These are phyloP conservation scores for Nannoperca obscura DNA, from an alignment of 2,797 vertebrate genomes.

Conservation along the genomic window DNA sequence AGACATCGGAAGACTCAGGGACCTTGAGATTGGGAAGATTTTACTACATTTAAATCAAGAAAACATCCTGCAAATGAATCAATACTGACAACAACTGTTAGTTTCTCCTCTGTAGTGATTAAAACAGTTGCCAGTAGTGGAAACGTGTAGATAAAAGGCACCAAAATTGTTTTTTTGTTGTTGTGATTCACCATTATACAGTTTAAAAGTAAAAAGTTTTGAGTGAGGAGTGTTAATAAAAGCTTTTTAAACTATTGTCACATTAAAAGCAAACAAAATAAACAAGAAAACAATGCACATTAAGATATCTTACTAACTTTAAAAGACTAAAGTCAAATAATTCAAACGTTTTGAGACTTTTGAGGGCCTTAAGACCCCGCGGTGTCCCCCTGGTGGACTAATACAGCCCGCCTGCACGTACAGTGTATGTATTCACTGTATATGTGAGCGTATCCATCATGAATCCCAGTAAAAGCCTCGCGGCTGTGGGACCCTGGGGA, in stretches of 20 bases:
- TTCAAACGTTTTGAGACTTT: background rate
- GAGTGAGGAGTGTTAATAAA: background rate
- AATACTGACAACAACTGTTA: background rate
- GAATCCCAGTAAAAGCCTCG: slow-evolving; percentile 47
- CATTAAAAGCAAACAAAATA: background rate
- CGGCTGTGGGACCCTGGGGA: slow-evolving; percentile 41
- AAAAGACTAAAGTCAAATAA: background rate
- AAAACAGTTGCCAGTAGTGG: background rate
- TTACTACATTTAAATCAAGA: no score
- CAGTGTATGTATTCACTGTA: background rate
- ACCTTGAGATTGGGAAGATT: no score
- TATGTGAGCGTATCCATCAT: slow-evolving; percentile 37
- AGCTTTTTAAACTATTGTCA: slow-evolving; percentile 3
- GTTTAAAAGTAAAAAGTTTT: background rate
- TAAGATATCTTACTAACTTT: background rate
- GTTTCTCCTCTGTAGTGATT: background rate
- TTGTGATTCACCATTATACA: background rate
- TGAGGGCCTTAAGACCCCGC: background rate
- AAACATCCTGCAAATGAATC: background rate
- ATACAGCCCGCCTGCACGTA: background rate
- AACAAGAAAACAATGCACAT: background rate
- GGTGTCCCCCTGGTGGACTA: background rate
- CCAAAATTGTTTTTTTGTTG: background rate
- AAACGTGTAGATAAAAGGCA: background rate
- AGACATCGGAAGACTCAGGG: no score